A percentile compares a stretch with the other conserved stretches of the same genome.
Evolutionary conservation across 2,888 invertebrate species (phyloP).

Genomic region (Petrophora chlorosata): DNA sequence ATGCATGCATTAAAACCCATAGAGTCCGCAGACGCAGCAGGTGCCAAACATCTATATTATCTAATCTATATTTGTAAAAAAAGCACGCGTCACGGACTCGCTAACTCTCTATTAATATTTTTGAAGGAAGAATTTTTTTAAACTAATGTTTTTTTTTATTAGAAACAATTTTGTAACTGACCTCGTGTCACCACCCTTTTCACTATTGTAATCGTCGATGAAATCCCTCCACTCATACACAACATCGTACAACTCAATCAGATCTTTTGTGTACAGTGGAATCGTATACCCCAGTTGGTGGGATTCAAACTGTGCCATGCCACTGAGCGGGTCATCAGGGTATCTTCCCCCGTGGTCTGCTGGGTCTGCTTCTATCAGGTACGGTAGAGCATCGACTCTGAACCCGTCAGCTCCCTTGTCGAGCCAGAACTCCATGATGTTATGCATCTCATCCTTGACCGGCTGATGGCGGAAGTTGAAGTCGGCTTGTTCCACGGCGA

Average conservation of each 20-base stretch:
- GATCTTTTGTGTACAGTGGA: conserved; percentile 86
- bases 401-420: conserved; percentile 90
- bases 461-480: conserved; percentile 86
- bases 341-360: conserved; percentile 61
- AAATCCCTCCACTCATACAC: conserved; percentile 83
- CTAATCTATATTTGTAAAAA: too few species aligned
- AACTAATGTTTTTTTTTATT: too few species aligned
- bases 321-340: conserved; percentile 81
- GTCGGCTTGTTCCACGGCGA: conserved; percentile 85
- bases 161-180: conserved; percentile 44
- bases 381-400: conserved; percentile 87
- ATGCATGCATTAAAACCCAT: too few species aligned
- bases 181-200: conserved; percentile 71
- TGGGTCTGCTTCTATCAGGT: conserved; percentile 80
- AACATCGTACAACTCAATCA: conserved; percentile 81
- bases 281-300: conserved; percentile 82
- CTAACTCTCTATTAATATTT: too few species aligned
- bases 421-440: conserved; percentile 89
- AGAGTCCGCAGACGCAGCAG: too few species aligned
- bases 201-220: conserved; percentile 72
- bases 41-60: too few species aligned
- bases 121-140: too few species aligned
- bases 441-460: conserved; percentile 80
- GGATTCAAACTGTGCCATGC: conserved; percentile 66
- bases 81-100: too few species aligned